A percentile compares a stretch with the other conserved stretches of the same genome.
Conservation (phyloP, 2,797 vertebrate genomes). For the Sylvilagus floridanus region DNA sequence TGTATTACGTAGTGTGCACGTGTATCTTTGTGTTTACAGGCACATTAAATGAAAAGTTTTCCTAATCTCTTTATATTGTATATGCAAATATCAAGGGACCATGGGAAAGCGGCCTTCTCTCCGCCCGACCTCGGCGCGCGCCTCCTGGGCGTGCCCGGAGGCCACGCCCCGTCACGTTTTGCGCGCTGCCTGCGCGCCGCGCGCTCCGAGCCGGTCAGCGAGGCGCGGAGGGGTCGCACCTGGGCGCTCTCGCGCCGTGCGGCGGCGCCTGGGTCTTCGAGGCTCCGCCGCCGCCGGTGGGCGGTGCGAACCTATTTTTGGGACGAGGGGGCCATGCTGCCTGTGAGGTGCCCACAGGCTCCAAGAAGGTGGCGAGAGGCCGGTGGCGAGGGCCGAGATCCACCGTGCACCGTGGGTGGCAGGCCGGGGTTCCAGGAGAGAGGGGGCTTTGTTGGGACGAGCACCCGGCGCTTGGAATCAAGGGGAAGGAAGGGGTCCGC, state of each 20-base stretch:
- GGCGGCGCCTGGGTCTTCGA: fast-evolving
- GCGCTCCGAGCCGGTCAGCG: fast-evolving
- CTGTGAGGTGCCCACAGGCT: not conserved
- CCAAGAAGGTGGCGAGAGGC: not conserved
- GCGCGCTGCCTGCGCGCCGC: not conserved
- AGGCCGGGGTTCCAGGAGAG: too few species aligned
- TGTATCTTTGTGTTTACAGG: fast-evolving
- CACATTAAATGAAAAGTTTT: not conserved
- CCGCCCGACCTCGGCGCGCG: not conserved
- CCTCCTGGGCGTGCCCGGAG: fast-evolving
- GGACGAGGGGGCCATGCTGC: not conserved
- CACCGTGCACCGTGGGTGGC: not conserved
- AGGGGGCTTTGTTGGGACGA: not conserved
- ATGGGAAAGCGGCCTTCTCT: slow-evolving; percentile 66
- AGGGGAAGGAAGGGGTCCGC: not conserved
- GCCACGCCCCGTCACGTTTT: slow-evolving; percentile 48
- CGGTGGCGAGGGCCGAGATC: fast-evolving
- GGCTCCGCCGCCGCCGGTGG: fast-evolving
- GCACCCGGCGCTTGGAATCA: not conserved
- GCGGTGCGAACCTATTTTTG: fast-evolving
- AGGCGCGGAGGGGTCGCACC: fast-evolving
- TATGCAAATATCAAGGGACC: slow-evolving; percentile 76
- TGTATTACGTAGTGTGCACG: fast-evolving
- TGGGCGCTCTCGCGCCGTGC: fast-evolving
- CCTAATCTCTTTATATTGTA: fast-evolving